phyloP scores from a whole-genome alignment of 2,113 vertebrate genomes.

The Sorex fumeus region DNA sequence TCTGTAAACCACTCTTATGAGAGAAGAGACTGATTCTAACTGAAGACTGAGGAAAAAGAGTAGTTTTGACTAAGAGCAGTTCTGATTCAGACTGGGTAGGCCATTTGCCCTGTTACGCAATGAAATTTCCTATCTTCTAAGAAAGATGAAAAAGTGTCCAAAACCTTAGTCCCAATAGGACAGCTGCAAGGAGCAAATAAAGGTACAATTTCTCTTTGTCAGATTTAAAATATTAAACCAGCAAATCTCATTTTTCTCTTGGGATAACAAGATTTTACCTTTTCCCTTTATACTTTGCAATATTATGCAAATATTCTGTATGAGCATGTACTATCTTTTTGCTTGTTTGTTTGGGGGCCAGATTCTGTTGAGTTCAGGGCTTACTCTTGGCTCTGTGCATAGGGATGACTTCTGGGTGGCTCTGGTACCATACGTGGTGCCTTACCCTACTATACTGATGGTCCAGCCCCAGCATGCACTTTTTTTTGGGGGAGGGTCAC shows the following conservation, averaged over 20 bases:
- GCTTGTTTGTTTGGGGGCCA: no score
- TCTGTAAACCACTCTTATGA: constrained; percentile 51
- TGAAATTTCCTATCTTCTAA: background rate
- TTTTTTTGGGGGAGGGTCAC: no score
- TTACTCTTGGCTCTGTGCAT: no score
- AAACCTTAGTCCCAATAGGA: background rate
- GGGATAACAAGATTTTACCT: background rate
- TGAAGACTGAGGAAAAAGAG: constrained; percentile 12
- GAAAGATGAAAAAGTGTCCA: constrained; percentile 24
- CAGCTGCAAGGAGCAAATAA: constrained; percentile 21
- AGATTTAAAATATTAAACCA: constrained; percentile 53
- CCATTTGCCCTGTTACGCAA: background rate
- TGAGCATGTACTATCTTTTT: background rate
- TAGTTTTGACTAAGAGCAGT: constrained; percentile 49
- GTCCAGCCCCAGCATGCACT: no score
- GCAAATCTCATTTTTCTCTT: background rate
- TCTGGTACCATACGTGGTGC: no score
- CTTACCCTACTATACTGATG: no score
- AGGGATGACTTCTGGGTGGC: no score
- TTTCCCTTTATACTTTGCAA: constrained; percentile 11
- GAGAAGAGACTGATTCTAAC: constrained; percentile 54
- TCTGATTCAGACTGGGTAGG: background rate
- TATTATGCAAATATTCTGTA: constrained; percentile 28
- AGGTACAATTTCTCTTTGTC: background rate
- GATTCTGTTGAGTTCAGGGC: no score